Evolutionary conservation across 2,888 invertebrate genomes (phyloP), one percentile per base, ranked within the genome.

Genomic region (Hirtodrosophila trivittata): DNA sequence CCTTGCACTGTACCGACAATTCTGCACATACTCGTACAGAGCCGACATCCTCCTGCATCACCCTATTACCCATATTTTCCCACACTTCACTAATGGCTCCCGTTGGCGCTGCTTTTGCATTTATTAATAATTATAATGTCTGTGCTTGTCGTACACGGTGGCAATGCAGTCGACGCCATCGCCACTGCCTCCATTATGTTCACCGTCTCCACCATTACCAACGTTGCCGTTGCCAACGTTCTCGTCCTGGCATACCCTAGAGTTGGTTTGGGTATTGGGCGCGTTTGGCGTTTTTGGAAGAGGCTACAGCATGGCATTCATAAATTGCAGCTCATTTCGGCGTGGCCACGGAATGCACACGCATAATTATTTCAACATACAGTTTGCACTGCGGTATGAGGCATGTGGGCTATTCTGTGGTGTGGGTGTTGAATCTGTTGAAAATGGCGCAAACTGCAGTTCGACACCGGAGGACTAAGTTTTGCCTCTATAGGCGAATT

Each of bases 321-420:
- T 80, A 80, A 80, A 80, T 80, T 85, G 80, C 85, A 80, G 85
- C 84, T 84, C 86, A 83, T 83, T 83, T 77, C 77, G 75, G 70
- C 81, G 81, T 84, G 86, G 83, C 83, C 83, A 84, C 83, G 86
- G 86, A 83, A 83, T 84, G 83, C 85, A 81, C 86, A 83, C 83
- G 86, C 83, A 86, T 83, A 86, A 83, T 83, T 84, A 83, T 83
- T 86, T 77, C 71, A 77, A 66, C 77, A 80, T 80, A 77, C 83
- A 78, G 65, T 69, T 67, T 59, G 54, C 66, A 55, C 50, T 58
- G 26, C 35, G 59, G 25, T 10, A 12, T 25, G 12, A 4, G 33
- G 25, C n/a, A 3, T 4, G 39, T 26, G 39, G n/a, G 0, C 1
- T 13, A n/a, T 12, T 21, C 18, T 33, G 26, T 38, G 37, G 18